Base-by-base conservation (phyloP, 37 sponge, comb jelly and placozoan genomes). In the Cliona cf. orientalis region DNA sequence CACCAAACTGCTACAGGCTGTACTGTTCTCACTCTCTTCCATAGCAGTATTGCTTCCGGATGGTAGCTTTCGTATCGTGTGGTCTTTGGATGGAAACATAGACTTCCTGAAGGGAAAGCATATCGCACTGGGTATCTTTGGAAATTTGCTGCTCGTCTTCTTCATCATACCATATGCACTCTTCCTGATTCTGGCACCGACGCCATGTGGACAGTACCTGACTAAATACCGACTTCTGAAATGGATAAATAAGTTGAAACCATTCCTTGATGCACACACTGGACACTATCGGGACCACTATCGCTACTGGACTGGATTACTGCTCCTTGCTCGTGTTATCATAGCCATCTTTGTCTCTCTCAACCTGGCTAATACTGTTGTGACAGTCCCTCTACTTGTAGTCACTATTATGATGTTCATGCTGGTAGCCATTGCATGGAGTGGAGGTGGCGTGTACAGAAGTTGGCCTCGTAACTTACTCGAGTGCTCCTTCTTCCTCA, bases 41-140 rank as follows among this genome's bases (percentile, higher is more conserved):
- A 60, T 64, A 14, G 9, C 23, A 37, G 7, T 76, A 42, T 22
- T 41, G 14, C 1, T 3, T 1, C 64, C 62, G 3, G 28, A 46
- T 44, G 60, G 41, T 4, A 9, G 22, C 5, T 37, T 45, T 6
- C 9, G 2, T 58, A 39, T 9, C 4, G 83, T 83, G 35, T 83
- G 83, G 83, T 9, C 23, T 1, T 5, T 32, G 7, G 83, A 83
- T 72, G 72, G 65, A 2, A 83, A 83, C 38, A 37, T 73, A 1
- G 5, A 38, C 35, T 83, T 74, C 36, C 41, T 56, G 32, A 6
- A 33, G 3, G 58, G 57, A 28, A 43, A 42, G 29, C 83, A 73
- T 42, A 46, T 59, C 11, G 2, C 44, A 3, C 56, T 83, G 49
- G 28, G 42, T 6, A 61, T 83, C 5, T 5, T 73, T 17, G 77